Percentiles rank a stretch among this genome's conserved stretches.
Conservation (phyloP, 64 coral and sea anemone genomes). For the Actinia tenebrosa region DNA sequence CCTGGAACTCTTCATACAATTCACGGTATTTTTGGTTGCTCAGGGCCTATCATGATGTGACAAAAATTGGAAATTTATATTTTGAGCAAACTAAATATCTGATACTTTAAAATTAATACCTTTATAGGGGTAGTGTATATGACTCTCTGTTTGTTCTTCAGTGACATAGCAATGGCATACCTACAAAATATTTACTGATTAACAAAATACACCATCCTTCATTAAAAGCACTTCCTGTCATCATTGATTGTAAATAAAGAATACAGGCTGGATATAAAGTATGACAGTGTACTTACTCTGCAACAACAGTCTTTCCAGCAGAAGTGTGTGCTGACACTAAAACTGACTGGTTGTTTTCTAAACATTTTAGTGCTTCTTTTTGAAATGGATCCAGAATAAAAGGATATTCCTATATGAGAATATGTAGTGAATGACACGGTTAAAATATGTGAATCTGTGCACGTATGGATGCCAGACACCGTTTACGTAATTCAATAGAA, state of each 20-base stretch:
- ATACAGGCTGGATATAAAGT: neutral
- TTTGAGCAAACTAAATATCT: neutral
- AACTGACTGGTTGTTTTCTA: conserved; percentile 96
- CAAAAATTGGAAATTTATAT: neutral
- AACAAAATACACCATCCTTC: neutral
- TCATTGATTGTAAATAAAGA: too few species aligned
- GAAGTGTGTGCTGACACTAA: conserved; percentile 93
- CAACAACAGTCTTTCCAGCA: conserved; percentile 95
- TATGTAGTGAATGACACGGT: neutral
- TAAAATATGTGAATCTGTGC: too few species aligned
- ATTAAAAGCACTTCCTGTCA: too few species aligned
- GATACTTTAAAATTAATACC: conserved; percentile 32
- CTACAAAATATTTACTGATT: conserved; percentile 19
- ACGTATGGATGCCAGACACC: too few species aligned
- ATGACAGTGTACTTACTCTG: conserved; percentile 60
- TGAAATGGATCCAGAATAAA: conserved; percentile 99
- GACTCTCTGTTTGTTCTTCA: conserved; percentile 90
- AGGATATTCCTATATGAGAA: conserved; percentile 73
- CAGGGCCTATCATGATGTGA: conserved; percentile 48
- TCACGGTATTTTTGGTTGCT: conserved; percentile 99
- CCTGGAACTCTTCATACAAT: conserved; percentile 98
- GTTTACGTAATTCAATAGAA: too few species aligned
- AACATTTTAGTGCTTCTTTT: conserved; percentile 90
- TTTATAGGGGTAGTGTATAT: conserved; percentile 99
- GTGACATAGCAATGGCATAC: conserved; percentile 98